These are phyloP conservation scores for Clamator glandarius DNA, from an alignment of 2,797 vertebrate species.

Conservation along the genomic window DNA sequence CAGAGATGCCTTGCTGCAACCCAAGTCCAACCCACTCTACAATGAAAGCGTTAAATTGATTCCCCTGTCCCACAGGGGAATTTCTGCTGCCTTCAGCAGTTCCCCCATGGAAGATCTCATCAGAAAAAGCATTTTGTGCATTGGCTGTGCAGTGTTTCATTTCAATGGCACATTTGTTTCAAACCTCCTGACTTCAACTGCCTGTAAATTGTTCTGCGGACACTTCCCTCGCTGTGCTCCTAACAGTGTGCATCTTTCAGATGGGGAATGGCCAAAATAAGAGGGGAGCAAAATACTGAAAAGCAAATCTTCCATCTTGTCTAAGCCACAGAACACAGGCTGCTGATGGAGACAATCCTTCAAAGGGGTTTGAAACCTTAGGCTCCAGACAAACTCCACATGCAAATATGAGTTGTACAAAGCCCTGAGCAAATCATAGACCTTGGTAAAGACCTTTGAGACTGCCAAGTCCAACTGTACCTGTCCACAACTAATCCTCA, in stretches of 20 bases:
- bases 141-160: neutral
- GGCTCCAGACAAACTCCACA: neutral
- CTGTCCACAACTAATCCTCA: too few species aligned
- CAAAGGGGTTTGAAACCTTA: neutral
- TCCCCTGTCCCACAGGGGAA: too few species aligned
- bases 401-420: neutral
- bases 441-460: too few species aligned
- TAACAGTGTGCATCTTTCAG: neutral
- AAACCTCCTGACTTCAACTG: neutral
- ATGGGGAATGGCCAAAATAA: neutral
- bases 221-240: neutral
- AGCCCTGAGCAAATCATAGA: neutral
- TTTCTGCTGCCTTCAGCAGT: neutral
- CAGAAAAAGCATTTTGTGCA: rapidly evolving
- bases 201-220: neutral
- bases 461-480: too few species aligned
- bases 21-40: neutral
- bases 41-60: too few species aligned
- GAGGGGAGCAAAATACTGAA: rapidly evolving
- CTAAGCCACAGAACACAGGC: neutral
- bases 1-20: neutral
- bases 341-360: neutral
- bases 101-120: neutral
- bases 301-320: neutral
- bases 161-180: neutral